phyloP scores from a whole-genome alignment of 2,113 vertebrate genomes.

The Aythya baeri region DNA sequence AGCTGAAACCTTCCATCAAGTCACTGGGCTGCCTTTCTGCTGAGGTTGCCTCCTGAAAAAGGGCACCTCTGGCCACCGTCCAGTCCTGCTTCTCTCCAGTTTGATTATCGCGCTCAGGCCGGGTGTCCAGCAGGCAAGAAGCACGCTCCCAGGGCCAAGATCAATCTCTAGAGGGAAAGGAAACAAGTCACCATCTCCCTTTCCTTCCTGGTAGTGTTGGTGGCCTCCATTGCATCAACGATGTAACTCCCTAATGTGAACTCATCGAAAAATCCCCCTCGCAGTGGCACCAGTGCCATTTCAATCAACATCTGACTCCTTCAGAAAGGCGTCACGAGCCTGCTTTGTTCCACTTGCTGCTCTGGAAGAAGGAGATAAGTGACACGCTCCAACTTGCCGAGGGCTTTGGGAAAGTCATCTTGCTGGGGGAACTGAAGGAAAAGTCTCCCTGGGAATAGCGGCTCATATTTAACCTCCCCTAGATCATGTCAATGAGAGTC shows the following conservation, averaged over 20 bases:
- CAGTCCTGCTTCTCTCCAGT: not conserved
- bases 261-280: not conserved
- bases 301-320: not conserved
- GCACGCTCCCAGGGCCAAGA: fast-evolving
- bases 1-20: not conserved
- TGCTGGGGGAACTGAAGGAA: constrained; percentile 18
- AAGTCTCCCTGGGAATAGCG: constrained; percentile 53
- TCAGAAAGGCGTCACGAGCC: not conserved
- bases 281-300: not conserved
- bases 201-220: not conserved
- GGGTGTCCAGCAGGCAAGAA: not conserved
- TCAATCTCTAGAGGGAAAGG: not conserved
- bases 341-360: not conserved
- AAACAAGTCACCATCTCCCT: not conserved
- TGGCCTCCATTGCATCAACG: not conserved
- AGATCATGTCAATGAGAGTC: constrained; percentile 65
- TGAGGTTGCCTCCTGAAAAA: not conserved
- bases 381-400: constrained; percentile 16
- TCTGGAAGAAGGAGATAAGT: constrained; percentile 34
- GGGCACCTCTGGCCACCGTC: not conserved
- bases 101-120: not conserved
- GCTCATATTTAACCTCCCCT: constrained; percentile 65
- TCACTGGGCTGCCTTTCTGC: not conserved
- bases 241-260: not conserved
- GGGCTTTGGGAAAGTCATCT: constrained; percentile 64